A percentile compares a stretch with the other conserved stretches of the same genome.
These are phyloP conservation scores for Onychomys leucogaster DNA, from an alignment of 2,797 vertebrate species.

Conservation along the genomic window DNA sequence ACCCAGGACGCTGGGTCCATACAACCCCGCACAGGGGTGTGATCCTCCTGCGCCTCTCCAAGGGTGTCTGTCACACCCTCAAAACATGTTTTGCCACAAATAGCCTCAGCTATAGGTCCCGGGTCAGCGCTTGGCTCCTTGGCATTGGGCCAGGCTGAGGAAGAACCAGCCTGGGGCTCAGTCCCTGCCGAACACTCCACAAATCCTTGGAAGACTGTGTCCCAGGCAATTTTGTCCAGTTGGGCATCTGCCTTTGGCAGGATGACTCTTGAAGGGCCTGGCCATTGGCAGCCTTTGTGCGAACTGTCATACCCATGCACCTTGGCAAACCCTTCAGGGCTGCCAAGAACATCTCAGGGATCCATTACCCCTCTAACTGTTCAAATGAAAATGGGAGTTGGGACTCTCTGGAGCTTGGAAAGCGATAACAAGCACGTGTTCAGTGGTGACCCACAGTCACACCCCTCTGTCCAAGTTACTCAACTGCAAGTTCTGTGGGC, in stretches of 20 bases:
- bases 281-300: not conserved
- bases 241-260: accelerated
- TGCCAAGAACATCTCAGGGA: not conserved
- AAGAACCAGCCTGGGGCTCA: accelerated
- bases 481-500: not conserved
- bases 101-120: accelerated
- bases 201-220: not conserved
- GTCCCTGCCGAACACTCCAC: not conserved
- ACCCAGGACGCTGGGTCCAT: not conserved
- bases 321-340: not conserved
- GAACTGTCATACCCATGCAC: not conserved
- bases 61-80: not conserved
- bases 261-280: accelerated
- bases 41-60: accelerated
- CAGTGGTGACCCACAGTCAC: accelerated
- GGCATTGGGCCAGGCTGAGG: not conserved
- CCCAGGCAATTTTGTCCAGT: not conserved
- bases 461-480: not conserved
- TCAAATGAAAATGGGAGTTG: not conserved
- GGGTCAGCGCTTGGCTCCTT: not conserved
- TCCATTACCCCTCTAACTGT: accelerated
- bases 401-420: not conserved
- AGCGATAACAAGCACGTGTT: accelerated
- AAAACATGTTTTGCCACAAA: not conserved
- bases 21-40: not conserved